Evolutionary conservation across 2,113 vertebrate species (phyloP), one percentile per base, ranked within the genome.

Genomic region (Astur gentilis): DNA sequence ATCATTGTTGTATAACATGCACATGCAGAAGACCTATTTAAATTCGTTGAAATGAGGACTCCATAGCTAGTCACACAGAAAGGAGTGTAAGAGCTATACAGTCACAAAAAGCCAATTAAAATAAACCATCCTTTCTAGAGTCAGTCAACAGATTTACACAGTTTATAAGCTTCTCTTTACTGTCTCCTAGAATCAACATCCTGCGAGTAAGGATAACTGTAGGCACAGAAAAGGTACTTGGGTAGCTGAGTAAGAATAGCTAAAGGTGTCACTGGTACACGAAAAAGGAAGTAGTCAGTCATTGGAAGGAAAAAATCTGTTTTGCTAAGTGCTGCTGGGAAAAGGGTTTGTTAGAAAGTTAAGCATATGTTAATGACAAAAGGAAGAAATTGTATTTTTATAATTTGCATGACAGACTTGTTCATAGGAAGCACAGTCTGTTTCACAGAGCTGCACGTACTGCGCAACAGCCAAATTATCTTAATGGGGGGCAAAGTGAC

Each of bases 401-500:
- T 64, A 70, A 89, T 92, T 92, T 82, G 85, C 50, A 83, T 26
- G 93, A 81, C 65, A 83, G 85, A 83, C 38, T 44, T 79, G 91
- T 75, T 87, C 89, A 22, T 47, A 29, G 83, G 87, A 81, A 93
- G 86, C 77, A 34, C 34, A 76, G 85, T 40, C 87, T 72, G 66
- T 82, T 89, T 93, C 83, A 83, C 45, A 54, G 97, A 95, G 95
- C 87, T 92, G 88, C 94, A 89, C 91, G 12, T 96, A 82, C 69
- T 31, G n/a, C 54, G 38, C 87, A 89, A 57, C 79, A 93, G 90
- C 85, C 85, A 76, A 93, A 96, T 97, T 91, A 95, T 92, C 94
- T 78, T 97, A 95, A 97, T 84, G 97, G 97, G 93, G 95, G 95
- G 90, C 42, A 44, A 66, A 81, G 91, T 67, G 96, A 54, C 96